Percentiles rank a stretch among this genome's conserved stretches.
These are phyloP conservation scores for Metaphire vulgaris DNA, from an alignment of 1,140 invertebrate genomes.

Conservation along the genomic window DNA sequence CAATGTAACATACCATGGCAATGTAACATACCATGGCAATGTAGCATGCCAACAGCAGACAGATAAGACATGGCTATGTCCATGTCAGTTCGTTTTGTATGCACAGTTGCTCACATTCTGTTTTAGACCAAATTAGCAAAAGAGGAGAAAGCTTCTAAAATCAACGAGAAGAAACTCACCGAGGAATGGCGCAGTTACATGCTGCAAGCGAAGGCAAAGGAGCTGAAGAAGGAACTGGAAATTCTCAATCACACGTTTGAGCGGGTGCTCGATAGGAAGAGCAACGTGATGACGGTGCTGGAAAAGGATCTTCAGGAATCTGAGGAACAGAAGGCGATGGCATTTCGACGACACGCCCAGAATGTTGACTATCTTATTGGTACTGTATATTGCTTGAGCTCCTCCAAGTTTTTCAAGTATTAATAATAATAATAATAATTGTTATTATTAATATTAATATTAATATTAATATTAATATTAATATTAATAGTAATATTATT, in stretches of 20 bases:
- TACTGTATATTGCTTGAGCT: no score
- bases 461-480: no score
- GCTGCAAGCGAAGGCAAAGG: constrained; percentile 60
- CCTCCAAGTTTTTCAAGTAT: no score
- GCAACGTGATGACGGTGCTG: constrained; percentile 51
- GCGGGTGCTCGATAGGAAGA: constrained; percentile 52
- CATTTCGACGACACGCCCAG: constrained; percentile 49
- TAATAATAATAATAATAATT: no score
- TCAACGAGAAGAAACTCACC: constrained; percentile 51
- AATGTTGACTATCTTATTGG: constrained; percentile 50
- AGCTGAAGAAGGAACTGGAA: constrained; percentile 78
- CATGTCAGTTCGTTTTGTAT: no score
- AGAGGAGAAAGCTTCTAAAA: constrained; percentile 51
- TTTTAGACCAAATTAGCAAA: constrained; percentile 48
- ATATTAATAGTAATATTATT: no score
- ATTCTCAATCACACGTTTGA: constrained; percentile 55
- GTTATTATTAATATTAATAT: no score
- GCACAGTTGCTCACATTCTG: no score
- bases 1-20: no score
- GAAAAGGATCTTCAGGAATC: constrained; percentile 50
- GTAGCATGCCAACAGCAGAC: no score
- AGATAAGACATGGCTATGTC: no score
- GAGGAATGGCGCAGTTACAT: constrained; percentile 53
- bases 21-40: no score
- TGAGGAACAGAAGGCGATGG: constrained; percentile 53